Conservation (phyloP, 2,113 vertebrate species). For the Hepsetus odoe region DNA sequence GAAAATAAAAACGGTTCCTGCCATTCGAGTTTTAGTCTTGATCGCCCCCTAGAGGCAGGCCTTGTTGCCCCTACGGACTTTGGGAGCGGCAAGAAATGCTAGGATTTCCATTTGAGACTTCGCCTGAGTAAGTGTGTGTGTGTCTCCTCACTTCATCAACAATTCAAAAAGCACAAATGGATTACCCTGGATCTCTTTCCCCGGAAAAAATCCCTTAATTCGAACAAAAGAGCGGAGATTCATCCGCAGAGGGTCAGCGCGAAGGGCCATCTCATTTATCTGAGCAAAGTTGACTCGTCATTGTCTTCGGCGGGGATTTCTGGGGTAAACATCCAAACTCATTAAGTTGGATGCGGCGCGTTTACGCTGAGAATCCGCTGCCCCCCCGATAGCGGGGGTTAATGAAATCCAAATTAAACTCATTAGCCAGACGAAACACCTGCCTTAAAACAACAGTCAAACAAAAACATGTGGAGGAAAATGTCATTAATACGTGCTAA, state of each 20-base stretch:
- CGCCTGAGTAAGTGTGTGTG: not conserved
- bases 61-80: too few relatives aligned
- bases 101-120: too few relatives aligned
- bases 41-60: too few relatives aligned
- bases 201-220: slow-evolving; percentile 73
- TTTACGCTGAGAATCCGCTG: slow-evolving; percentile 37
- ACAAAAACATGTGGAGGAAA: slow-evolving; percentile 57
- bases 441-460: slow-evolving; percentile 70
- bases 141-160: slow-evolving; percentile 46
- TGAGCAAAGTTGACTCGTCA: slow-evolving; percentile 63
- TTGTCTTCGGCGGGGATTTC: slow-evolving; percentile 48
- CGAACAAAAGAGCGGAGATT: slow-evolving; percentile 69
- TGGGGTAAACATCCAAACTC: slow-evolving; percentile 56
- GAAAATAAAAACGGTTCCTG: too few relatives aligned
- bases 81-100: too few relatives aligned
- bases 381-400: slow-evolving; percentile 69
- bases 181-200: slow-evolving; percentile 71
- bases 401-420: slow-evolving; percentile 80
- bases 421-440: slow-evolving; percentile 74
- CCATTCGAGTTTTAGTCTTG: too few relatives aligned
- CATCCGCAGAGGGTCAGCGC: slow-evolving; percentile 52
- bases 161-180: slow-evolving; percentile 66
- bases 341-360: slow-evolving; percentile 58
- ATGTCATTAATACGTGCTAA: slow-evolving; percentile 73
- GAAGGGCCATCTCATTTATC: slow-evolving; percentile 54